These are phyloP conservation scores for Oxygymnocypris stewartii DNA, from an alignment of 2,113 vertebrate species.

Conservation along the genomic window DNA sequence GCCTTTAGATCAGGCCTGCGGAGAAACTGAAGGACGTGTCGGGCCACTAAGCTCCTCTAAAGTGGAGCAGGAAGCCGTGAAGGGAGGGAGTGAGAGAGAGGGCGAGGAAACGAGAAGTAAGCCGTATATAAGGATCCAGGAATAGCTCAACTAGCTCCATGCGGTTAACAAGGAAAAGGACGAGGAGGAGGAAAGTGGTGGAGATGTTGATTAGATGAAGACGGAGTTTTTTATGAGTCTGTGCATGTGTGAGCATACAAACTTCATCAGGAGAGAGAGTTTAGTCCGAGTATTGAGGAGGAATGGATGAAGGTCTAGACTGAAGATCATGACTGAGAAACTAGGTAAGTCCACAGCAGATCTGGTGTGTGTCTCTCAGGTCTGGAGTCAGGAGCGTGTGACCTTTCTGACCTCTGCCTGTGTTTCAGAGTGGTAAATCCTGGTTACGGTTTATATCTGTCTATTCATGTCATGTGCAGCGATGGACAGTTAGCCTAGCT, in stretches of 20 bases:
- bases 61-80: constrained; percentile 29
- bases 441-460: background rate
- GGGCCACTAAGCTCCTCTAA: constrained; percentile 37
- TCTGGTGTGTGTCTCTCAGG: constrained; percentile 11
- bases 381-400: background rate
- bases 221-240: background rate
- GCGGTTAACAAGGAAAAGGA: constrained; percentile 8
- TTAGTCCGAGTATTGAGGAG: constrained; percentile 18
- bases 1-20: constrained; percentile 1
- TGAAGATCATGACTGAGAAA: constrained; percentile 37
- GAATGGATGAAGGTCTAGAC: constrained; percentile 23
- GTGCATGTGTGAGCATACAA: background rate
- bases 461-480: background rate
- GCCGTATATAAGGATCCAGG: constrained; percentile 53
- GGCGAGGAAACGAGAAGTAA: constrained; percentile 21
- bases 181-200: background rate
- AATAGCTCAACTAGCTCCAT: constrained; percentile 54
- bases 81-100: constrained; percentile 26
- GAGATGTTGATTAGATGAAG: background rate
- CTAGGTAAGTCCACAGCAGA: constrained; percentile 43
- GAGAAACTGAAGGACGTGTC: constrained; percentile 23
- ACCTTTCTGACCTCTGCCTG: background rate
- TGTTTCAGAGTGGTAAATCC: background rate
- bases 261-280: background rate
- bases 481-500: background rate